Conservation (phyloP, 2,888 invertebrate genomes). For the Chironomus tentans region DNA sequence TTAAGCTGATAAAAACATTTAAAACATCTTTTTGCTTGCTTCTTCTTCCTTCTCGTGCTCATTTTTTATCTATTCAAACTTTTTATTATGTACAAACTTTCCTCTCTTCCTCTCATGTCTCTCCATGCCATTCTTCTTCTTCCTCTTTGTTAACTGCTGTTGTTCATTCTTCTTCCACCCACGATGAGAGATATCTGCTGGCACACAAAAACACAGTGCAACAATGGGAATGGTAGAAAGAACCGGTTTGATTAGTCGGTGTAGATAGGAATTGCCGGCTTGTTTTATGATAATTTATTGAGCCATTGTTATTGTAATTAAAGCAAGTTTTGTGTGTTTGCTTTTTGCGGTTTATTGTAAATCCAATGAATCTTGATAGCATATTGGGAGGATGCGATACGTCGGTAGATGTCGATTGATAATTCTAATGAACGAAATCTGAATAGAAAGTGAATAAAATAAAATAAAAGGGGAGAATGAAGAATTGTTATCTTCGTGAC, state of each 20-base stretch:
- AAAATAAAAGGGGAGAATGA: not conserved
- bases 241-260: conserved; percentile 19
- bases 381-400: not conserved
- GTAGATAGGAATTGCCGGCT: not conserved
- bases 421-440: not conserved
- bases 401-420: not conserved
- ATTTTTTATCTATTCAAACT: no score
- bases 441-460: no score
- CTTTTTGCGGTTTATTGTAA: not conserved
- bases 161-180: not conserved
- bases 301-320: conserved; percentile 21
- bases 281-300: conserved; percentile 17
- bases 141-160: not conserved
- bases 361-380: not conserved
- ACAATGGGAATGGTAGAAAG: not conserved
- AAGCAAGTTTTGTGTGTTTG: conserved; percentile 1
- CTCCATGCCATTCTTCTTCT: no score
- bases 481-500: not conserved
- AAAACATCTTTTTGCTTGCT: no score
- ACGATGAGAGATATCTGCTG: not conserved
- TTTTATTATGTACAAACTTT: not conserved
- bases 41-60: no score
- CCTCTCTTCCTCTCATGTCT: not conserved
- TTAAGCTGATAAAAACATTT: not conserved
- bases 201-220: not conserved